A percentile compares a stretch with the other conserved stretches of the same genome.
phyloP scores from a whole-genome alignment of 2,797 vertebrate genomes.

The Anableps anableps region DNA sequence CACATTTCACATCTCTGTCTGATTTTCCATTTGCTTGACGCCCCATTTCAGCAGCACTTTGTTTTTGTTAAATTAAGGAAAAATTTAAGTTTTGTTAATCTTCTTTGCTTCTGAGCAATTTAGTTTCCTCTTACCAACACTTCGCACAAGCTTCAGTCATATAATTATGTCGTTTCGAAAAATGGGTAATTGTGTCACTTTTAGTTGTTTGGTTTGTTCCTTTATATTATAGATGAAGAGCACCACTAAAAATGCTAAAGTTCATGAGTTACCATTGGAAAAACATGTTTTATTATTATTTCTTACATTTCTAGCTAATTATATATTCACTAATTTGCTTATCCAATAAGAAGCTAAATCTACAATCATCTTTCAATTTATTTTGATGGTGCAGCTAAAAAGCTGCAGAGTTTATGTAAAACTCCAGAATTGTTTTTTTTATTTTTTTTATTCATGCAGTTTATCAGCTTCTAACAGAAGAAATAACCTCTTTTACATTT shows the following conservation, averaged over 20 bases:
- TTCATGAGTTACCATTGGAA: not conserved
- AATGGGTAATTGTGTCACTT: not conserved
- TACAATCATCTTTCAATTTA: not conserved
- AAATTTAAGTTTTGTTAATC: not conserved
- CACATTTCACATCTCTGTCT: not conserved
- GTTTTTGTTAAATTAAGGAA: not conserved
- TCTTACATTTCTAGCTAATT: not conserved
- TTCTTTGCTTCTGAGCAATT: not conserved
- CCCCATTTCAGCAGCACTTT: not conserved
- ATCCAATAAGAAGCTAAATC: not conserved
- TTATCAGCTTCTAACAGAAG: not conserved
- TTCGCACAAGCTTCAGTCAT: not conserved
- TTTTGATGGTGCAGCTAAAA: not conserved
- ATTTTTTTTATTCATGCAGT: not conserved
- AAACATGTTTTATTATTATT: not conserved
- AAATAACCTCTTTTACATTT: not conserved
- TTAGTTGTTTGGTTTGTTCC: not conserved
- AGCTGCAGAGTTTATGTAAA: not conserved
- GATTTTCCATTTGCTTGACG: not conserved
- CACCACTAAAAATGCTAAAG: not conserved
- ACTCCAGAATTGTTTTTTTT: not conserved
- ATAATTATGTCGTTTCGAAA: not conserved
- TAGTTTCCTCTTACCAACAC: not conserved
- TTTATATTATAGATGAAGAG: not conserved
- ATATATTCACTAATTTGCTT: not conserved